These are phyloP conservation scores for Tupaia chinensis DNA, from an alignment of 2,113 vertebrate genomes.

Conservation along the genomic window DNA sequence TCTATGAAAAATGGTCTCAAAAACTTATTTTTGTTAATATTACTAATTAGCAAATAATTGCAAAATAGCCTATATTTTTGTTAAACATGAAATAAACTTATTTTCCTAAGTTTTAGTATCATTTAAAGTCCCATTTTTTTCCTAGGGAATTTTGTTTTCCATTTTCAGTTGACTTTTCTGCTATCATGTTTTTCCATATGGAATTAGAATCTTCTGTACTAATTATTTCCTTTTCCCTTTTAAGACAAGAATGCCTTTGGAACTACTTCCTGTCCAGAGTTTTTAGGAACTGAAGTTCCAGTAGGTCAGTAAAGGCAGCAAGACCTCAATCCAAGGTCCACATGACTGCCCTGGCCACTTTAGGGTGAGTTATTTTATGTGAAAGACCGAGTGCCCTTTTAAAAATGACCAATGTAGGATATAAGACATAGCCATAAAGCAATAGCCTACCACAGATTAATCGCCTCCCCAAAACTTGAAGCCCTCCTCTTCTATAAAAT, in stretches of 20 bases:
- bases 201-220: neutral
- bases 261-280: neutral
- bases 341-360: neutral
- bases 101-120: neutral
- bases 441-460: neutral
- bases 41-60: conserved; percentile 1
- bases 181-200: neutral
- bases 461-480: neutral
- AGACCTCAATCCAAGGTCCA: neutral
- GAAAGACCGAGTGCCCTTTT: neutral
- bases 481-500: neutral
- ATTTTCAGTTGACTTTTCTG: neutral
- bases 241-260: neutral
- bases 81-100: neutral
- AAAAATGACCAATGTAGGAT: neutral
- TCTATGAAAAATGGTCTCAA: conserved; percentile 17
- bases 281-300: neutral
- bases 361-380: neutral
- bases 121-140: neutral
- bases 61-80: neutral
- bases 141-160: neutral
- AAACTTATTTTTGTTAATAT: conserved; percentile 32
- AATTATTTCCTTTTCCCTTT: neutral
- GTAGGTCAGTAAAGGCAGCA: neutral
- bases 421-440: neutral